Base-by-base conservation (phyloP, 2,797 vertebrate genomes). In the Coluber constrictor region DNA sequence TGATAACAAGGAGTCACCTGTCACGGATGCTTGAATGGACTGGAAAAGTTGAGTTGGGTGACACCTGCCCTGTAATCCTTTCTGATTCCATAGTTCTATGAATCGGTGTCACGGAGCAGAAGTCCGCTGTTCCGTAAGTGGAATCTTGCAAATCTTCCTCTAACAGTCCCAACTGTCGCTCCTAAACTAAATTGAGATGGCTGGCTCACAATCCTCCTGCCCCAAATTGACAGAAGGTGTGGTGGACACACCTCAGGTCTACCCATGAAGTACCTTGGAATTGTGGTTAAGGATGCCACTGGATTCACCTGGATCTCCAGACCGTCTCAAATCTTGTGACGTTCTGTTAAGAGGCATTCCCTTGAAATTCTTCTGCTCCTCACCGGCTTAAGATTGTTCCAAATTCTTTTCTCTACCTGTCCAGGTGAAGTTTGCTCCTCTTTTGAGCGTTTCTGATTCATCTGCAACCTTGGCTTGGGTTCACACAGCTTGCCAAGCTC, bases 81-180 rank as follows among this genome's bases (percentile, higher is more conserved):
- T 32, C n/a, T 32, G 15, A 18, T 12, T 7, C 15, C 66, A 32
- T n/a, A 32, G n/a, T 32, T 32, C 66, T 7, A n/a, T 32, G 66
- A 32, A 16, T 32, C n/a, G 7, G n/a, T n/a, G n/a, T n/a, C n/a
- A 29, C 61, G 29, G 37, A 2, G 47, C 15, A 55, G 7, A 86
- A 61, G 23, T 23, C 57, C 4, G 3, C 32, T 11, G 12, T 90
- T 93, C 83, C 20, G 6, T 23, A 16, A 0, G 0, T 57, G 37
- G 92, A 93, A 90, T 32, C 25, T 25, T 63, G n/a, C 27, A 23
- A 20, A 43, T 8, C 6, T 70, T n/a, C 79, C 1, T 3, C 0
- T 51, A 93, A 93, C 92, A 2, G 83, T 25, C 29, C 2, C 60
- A 93, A 93, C 92, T 87, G 92, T 25, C 60, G 1, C 32, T 55